These are phyloP conservation scores for Cephus rjabovi DNA, from an alignment of 2,888 invertebrate genomes.

Conservation along the genomic window DNA sequence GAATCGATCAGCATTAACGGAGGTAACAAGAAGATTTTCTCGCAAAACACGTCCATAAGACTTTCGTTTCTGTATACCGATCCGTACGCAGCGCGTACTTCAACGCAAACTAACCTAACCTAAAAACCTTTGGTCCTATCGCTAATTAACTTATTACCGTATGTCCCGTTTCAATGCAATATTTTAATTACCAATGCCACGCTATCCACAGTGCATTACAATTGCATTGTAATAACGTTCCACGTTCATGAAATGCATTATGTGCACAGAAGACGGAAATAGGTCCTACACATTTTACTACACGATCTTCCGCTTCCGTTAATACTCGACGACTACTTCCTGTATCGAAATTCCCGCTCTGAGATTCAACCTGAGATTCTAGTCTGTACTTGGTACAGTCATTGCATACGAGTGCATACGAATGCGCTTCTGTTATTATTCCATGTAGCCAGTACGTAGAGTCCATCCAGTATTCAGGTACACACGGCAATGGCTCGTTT, in stretches of 20 bases:
- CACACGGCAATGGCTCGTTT: background rate
- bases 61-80: background rate
- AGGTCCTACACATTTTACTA: background rate
- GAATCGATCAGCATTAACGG: background rate
- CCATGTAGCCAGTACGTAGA: background rate
- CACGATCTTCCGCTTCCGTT: background rate
- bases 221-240: background rate
- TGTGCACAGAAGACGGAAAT: background rate
- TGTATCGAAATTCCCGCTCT: background rate
- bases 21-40: background rate
- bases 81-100: background rate
- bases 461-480: background rate
- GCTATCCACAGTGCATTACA: background rate
- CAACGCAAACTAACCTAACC: background rate
- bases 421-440: background rate
- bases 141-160: background rate
- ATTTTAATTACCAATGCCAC: background rate
- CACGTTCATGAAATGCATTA: background rate
- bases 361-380: background rate
- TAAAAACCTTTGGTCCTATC: background rate
- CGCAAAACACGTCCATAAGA: background rate
- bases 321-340: background rate
- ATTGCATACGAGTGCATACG: background rate
- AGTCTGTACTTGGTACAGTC: background rate
- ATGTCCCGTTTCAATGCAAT: background rate